Base-by-base conservation (phyloP, 2,888 invertebrate genomes). In the Gastracanthus pulcherrimus region DNA sequence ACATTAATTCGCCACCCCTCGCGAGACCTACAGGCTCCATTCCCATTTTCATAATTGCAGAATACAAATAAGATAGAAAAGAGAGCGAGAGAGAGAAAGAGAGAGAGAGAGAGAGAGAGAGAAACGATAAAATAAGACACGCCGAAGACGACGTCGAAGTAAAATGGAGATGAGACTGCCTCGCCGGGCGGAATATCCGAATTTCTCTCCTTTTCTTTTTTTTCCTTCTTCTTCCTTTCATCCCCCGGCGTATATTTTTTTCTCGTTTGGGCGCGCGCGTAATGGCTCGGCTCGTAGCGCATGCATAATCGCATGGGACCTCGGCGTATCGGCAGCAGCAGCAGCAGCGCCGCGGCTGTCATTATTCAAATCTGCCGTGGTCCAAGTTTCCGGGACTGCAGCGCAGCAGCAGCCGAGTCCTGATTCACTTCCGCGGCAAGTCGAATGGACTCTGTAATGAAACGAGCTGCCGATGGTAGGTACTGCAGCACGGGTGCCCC, bases 311-410 rank as follows among this genome's bases (percentile, higher is more conserved):
- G 72, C 66, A 16, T 4, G 19, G n/a, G 45, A 36, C n/a, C 11
- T 16, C 34, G 36, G 51, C 48, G 34, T n/a, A 67, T 29, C 41
- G 64, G 67, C 60, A 26, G 26, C 48, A 19, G 58, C 16, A 3
- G 13, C 36, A 19, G 29, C 71, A 9, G 48, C 11, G 41, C 82
- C n/a, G n/a, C n/a, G n/a, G n/a, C n/a, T n/a, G 83, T 81, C 83
- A 83, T 85, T 85, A 86, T 86, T 86, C 83, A 86, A 86, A 86
- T 86, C 78, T 60, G 45, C 72, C 48, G 60, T 31, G 55, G 66
- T 76, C 51, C 69, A 70, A 76, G 80, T 64, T 78, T 76, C 64
- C 55, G 67, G 41, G 1, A 0, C 23, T 26, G 29, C n/a, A 36
- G 7, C 11, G 5, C 29, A 13, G 67, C 23, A 31, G 45, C 48